phyloP scores from a whole-genome alignment of 2,888 invertebrate genomes.

The Philereme transversata region DNA sequence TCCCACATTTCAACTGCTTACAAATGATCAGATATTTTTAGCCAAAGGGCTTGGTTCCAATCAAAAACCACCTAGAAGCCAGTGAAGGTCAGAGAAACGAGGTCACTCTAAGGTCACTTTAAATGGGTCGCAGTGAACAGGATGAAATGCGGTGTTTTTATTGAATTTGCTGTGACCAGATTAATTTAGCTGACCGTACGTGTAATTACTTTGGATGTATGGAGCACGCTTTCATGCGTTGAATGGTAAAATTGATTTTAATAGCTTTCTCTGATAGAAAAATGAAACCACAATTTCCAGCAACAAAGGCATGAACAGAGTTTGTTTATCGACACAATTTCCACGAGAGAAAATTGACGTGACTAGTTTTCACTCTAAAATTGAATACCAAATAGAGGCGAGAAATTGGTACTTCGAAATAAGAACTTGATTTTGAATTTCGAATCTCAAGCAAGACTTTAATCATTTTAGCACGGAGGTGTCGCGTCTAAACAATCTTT shows the following conservation, averaged over 20 bases:
- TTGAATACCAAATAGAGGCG: too few species aligned
- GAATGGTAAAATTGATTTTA: background rate
- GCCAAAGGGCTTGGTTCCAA: constrained; percentile 11
- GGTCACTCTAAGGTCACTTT: constrained; percentile 27
- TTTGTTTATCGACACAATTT: background rate
- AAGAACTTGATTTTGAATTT: too few species aligned
- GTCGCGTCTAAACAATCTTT: too few species aligned
- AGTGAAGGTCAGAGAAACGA: constrained; percentile 23
- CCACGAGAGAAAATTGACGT: background rate
- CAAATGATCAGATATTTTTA: constrained; percentile 18
- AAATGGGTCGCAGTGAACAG: constrained; percentile 14
- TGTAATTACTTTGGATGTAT: constrained; percentile 10
- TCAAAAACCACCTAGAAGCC: constrained; percentile 14
- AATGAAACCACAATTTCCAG: too few species aligned
- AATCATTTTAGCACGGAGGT: too few species aligned
- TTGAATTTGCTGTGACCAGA: constrained; percentile 22
- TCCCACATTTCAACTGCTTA: background rate
- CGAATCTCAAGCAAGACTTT: too few species aligned
- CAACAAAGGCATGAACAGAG: background rate
- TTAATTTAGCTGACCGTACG: constrained; percentile 12
- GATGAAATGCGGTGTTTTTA: constrained; percentile 17
- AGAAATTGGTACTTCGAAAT: too few species aligned
- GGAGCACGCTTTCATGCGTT: background rate
- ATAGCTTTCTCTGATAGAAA: background rate
- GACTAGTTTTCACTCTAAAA: too few species aligned